A percentile compares a stretch with the other conserved stretches of the same genome.
Conservation (phyloP, 2,797 vertebrate species). For the Lacerta viridis region DNA sequence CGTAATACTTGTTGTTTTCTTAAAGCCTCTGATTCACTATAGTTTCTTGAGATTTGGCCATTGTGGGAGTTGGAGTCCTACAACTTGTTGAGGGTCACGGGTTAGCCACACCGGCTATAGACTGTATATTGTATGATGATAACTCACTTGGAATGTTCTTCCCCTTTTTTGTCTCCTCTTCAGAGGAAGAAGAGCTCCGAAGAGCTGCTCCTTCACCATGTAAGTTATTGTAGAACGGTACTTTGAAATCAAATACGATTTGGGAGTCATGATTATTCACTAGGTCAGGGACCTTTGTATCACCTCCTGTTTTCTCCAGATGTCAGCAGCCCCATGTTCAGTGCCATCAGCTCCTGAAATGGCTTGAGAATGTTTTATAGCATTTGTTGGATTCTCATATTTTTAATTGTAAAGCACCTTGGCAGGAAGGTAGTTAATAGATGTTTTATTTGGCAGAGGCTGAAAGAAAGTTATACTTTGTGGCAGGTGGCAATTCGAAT, state of each 20-base stretch:
- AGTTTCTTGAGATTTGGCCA: no score
- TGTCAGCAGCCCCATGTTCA: neutral
- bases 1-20: rapidly evolving
- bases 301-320: neutral
- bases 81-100: no score
- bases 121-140: conserved; percentile 15
- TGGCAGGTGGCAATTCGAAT: neutral
- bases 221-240: conserved; percentile 78
- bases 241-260: conserved; percentile 3
- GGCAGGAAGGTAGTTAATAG: no score
- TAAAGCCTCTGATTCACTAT: no score
- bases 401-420: no score
- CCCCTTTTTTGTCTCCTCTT: conserved; percentile 75
- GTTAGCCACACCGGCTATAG: neutral
- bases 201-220: conserved; percentile 85
- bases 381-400: no score
- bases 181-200: conserved; percentile 86
- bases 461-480: neutral
- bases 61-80: no score
- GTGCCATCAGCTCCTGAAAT: no score
- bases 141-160: conserved; percentile 74
- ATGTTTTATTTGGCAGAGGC: neutral
- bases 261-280: conserved; percentile 31
- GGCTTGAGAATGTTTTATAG: no score
- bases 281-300: conserved; percentile 25